phyloP scores from a whole-genome alignment of 1,140 invertebrate species.

The Drosophila nebulosa region DNA sequence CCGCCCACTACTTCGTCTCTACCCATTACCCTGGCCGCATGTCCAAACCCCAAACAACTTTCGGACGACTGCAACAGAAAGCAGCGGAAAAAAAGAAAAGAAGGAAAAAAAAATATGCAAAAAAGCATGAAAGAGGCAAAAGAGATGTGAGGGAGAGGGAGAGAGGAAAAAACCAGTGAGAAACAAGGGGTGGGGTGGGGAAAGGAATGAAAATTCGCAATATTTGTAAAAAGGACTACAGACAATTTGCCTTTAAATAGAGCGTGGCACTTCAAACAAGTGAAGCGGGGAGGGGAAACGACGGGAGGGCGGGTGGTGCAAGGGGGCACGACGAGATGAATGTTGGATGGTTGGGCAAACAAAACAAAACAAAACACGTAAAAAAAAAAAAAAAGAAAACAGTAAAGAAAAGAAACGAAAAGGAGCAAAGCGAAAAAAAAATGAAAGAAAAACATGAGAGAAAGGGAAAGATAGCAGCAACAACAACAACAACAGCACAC shows the following conservation, averaged over 20 bases:
- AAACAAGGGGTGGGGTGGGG: neutral
- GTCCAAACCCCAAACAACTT: conserved; percentile 34
- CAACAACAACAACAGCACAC: conserved; percentile 4
- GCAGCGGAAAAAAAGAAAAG: conserved; percentile 27
- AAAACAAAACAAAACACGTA: conserved; percentile 58
- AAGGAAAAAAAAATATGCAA: conserved; percentile 56
- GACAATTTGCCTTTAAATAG: conserved; percentile 79
- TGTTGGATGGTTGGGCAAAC: conserved; percentile 41
- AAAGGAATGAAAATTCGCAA: conserved; percentile 61
- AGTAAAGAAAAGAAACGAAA: conserved; percentile 35
- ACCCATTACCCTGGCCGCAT: neutral
- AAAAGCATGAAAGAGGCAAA: conserved; percentile 32
- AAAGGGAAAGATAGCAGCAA: neutral
- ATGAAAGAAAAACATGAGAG: conserved; percentile 38
- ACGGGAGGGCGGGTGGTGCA: too few species aligned
- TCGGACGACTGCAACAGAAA: conserved; percentile 50
- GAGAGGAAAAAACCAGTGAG: too few species aligned
- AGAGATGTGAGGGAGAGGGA: too few species aligned
- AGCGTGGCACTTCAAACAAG: conserved; percentile 78
- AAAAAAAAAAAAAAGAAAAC: conserved; percentile 21
- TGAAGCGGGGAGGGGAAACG: too few species aligned
- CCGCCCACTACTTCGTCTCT: neutral
- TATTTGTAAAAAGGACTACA: conserved; percentile 77
- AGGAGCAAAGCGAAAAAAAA: conserved; percentile 24
- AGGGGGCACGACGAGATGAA: neutral